Conservation (phyloP, 2,888 invertebrate species). For the Dorcus parallelipipedus region DNA sequence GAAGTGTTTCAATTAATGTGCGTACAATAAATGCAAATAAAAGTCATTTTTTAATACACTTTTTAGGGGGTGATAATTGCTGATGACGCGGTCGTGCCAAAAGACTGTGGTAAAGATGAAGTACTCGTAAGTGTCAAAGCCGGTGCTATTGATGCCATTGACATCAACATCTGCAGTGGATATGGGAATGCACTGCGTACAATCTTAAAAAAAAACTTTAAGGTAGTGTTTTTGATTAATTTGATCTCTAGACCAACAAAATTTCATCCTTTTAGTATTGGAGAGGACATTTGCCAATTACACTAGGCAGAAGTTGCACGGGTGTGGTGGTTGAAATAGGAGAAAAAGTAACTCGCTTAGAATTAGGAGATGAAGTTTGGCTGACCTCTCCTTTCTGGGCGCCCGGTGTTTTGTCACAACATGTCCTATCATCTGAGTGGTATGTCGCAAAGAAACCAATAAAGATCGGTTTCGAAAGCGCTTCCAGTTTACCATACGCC, state of each 20-base stretch:
- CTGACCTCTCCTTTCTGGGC: conserved; percentile 57
- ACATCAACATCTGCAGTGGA: conserved; percentile 58
- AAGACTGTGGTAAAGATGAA: conserved; percentile 53
- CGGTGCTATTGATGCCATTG: conserved; percentile 57
- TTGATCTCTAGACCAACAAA: too few relatives aligned
- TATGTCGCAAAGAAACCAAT: conserved; percentile 55
- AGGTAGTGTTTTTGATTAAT: conserved; percentile 25
- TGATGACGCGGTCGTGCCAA: conserved; percentile 55
- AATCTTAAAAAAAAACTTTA: conserved; percentile 35
- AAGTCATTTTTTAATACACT: not conserved
- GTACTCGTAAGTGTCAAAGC: conserved; percentile 61
- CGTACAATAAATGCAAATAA: not conserved
- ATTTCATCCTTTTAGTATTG: conserved; percentile 35
- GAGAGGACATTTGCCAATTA: conserved; percentile 53
- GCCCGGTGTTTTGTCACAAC: conserved; percentile 57
- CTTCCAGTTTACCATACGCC: conserved; percentile 59
- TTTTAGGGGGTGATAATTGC: conserved; percentile 45
- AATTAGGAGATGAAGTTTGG: conserved; percentile 64
- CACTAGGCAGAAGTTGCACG: conserved; percentile 61
- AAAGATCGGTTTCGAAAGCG: conserved; percentile 57
- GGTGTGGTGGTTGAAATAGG: conserved; percentile 62
- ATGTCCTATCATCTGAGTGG: conserved; percentile 53
- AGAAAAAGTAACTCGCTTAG: conserved; percentile 55
- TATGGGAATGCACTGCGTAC: conserved; percentile 47
- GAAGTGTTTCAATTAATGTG: not conserved